These are phyloP conservation scores for Motacilla tschutschensis DNA, from an alignment of 2,113 vertebrate species.

Conservation along the genomic window DNA sequence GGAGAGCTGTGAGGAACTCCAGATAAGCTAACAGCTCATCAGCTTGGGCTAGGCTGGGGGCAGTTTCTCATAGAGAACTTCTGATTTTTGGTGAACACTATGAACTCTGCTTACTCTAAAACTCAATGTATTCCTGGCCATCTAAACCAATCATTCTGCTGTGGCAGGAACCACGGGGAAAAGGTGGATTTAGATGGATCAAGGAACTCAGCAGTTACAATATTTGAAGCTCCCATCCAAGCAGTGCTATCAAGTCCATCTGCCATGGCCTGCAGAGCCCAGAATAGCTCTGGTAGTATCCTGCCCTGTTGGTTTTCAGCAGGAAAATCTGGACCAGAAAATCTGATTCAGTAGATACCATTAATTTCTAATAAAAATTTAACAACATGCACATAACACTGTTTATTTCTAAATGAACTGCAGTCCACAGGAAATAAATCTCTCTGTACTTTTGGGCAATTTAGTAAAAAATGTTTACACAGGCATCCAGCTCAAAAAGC, in stretches of 20 bases:
- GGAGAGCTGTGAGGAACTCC: background rate
- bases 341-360: background rate
- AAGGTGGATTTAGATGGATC: background rate
- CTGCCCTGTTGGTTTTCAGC: background rate
- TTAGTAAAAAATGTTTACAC: background rate
- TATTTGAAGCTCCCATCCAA: background rate
- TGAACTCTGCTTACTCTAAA: background rate
- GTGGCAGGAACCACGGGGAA: rapidly evolving
- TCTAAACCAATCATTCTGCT: background rate
- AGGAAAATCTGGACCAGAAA: background rate
- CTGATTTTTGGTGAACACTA: background rate
- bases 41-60: too few species aligned
- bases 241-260: background rate
- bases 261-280: background rate
- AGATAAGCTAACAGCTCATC: background rate
- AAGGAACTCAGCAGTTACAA: background rate
- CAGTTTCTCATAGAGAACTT: background rate
- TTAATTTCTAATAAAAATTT: conserved; percentile 19
- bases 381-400: background rate
- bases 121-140: rapidly evolving
- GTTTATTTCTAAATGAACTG: background rate
- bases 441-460: background rate
- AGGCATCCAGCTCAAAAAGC: background rate
- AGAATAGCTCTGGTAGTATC: rapidly evolving
- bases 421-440: background rate